Conservation (phyloP, 2,113 vertebrate species). For the Narcine bancroftii region DNA sequence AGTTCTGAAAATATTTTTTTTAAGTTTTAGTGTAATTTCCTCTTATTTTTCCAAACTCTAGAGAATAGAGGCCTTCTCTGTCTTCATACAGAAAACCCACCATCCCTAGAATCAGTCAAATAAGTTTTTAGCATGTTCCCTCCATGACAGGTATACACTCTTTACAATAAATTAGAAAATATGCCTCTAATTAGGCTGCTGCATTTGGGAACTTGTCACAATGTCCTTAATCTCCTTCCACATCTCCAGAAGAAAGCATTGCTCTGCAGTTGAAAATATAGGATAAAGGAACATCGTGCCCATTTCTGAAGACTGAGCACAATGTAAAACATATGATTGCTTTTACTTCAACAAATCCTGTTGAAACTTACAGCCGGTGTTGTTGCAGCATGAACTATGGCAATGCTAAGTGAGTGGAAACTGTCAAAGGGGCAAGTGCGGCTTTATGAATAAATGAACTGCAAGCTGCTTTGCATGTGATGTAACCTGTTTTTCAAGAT, state of each 20-base stretch:
- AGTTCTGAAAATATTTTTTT: no score
- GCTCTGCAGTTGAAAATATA: no score
- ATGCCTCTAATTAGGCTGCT: background rate
- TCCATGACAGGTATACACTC: no score
- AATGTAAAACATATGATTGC: background rate
- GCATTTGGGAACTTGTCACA: background rate
- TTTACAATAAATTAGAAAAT: background rate
- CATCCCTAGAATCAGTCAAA: no score
- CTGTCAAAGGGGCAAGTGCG: slow-evolving; percentile 16
- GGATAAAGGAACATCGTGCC: no score
- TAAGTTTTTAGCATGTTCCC: no score
- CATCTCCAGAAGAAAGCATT: no score
- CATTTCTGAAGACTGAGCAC: background rate
- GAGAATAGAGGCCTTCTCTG: no score
- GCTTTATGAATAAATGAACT: background rate
- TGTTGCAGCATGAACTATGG: background rate
- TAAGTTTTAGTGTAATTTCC: no score
- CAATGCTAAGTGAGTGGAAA: background rate
- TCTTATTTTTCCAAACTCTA: no score
- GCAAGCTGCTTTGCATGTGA: background rate
- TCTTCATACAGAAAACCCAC: no score
- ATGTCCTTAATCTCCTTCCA: no score
- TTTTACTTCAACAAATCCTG: background rate
- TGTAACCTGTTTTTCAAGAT: slow-evolving; percentile 7
- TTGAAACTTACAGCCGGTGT: background rate